Base-by-base conservation (phyloP, 1,140 invertebrate genomes). In the Macrocentrus cingulum region DNA sequence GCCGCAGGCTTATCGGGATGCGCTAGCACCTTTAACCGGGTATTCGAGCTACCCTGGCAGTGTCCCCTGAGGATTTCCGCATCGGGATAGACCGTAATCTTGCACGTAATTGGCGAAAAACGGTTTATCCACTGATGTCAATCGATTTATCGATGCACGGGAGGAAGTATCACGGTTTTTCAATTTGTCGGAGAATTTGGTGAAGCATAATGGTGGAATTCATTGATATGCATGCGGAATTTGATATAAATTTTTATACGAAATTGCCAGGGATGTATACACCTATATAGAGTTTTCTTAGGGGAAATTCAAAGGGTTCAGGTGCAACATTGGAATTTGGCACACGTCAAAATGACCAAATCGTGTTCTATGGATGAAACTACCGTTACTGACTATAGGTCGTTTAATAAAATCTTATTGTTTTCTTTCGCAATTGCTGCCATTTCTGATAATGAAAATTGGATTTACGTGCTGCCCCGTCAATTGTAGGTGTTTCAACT, bases 1-100 rank as follows among this genome's bases (percentile, higher is more conserved):
- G 46, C 54, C 51, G 39, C 19, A 53, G 60, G 60, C 60, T 61
- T 61, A 61, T 61, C 60, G 60, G 23, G 44, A 55, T 53, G 25
- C 34, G 19, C 54, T 49, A 22, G 16, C 42, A 57, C 54, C 32
- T 46, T 49, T 34, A 25, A 29, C 23, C 15, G 55, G 45, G 55
- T 13, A 57, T 50, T 57, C 19, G 44, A 34, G 37, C 19, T 50
- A 20, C 32, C 32, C 9, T 37, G 18, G 8, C 36, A 22, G 11
- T 5, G 23, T 41, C 46, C 45, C 46, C 9, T 23, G 45, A 50
- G 46, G 36, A 49, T 50, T 49, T 18, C 19, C 34, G 18, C 5
- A 19, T 32, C 42, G 16, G 25, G 25, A 23, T 25, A 45, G 46
- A 13, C 29, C 36, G 20, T 57, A 57, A 57, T 57, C 46, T 50